These are phyloP conservation scores for Homalodisca vitripennis DNA, from an alignment of 1,140 invertebrate species.

Conservation along the genomic window DNA sequence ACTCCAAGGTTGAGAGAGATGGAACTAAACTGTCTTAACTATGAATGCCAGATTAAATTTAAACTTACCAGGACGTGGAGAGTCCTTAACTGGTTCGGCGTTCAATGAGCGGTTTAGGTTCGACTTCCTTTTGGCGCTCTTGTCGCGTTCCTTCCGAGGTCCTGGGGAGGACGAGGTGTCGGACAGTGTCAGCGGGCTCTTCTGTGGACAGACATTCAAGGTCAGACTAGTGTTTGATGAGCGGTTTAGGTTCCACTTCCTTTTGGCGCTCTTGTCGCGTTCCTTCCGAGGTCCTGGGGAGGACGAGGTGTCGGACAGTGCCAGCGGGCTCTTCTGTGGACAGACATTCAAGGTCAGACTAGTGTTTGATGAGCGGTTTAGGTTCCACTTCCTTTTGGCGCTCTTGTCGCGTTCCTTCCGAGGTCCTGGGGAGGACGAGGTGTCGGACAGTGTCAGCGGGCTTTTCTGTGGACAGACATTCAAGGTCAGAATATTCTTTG, in stretches of 20 bases:
- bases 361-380: conserved; percentile 58
- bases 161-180: conserved; percentile 20
- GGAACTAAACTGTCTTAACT: no score
- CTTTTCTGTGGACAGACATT: conserved; percentile 32
- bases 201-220: conserved; percentile 31
- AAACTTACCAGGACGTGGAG: conserved; percentile 26
- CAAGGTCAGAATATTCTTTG: conserved; percentile 46
- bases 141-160: conserved; percentile 55
- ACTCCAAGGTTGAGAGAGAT: no score
- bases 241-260: conserved; percentile 64
- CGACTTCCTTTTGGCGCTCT: conserved; percentile 63
- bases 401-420: conserved; percentile 60
- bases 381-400: conserved; percentile 61
- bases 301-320: conserved; percentile 44
- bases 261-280: conserved; percentile 62
- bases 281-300: conserved; percentile 43
- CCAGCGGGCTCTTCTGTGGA: conserved; percentile 50
- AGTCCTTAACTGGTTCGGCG: conserved; percentile 52
- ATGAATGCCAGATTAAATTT: no score
- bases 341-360: neutral
- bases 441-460: conserved; percentile 54
- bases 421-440: conserved; percentile 19
- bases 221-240: conserved; percentile 50
- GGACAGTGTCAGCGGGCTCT: conserved; percentile 54
- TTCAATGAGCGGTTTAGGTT: conserved; percentile 60